These are phyloP conservation scores for Erebia aethiops DNA, from an alignment of 2,888 invertebrate genomes.

Conservation along the genomic window DNA sequence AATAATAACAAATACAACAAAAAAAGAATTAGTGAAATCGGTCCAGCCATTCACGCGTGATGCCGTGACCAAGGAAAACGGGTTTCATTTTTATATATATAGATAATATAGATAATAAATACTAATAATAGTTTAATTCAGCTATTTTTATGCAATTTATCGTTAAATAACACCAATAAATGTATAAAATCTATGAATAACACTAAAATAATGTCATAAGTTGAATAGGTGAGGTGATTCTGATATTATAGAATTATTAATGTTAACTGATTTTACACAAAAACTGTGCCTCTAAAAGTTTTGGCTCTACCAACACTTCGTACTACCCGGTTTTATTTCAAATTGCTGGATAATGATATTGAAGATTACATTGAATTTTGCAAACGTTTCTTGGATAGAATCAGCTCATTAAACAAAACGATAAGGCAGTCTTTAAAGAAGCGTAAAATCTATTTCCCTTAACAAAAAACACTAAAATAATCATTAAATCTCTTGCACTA, in stretches of 20 bases:
- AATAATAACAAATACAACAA: no score
- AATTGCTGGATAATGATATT: no score
- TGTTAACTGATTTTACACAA: constrained; percentile 6
- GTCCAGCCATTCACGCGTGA: no score
- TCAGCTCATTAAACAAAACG: constrained; percentile 2
- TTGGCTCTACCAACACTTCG: no score
- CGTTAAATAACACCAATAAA: constrained; percentile 6
- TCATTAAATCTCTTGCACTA: constrained; percentile 83
- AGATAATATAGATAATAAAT: constrained; percentile 10
- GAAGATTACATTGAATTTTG: not conserved
- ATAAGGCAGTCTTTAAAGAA: constrained; percentile 26
- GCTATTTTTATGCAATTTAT: constrained; percentile 1
- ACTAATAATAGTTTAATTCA: not conserved
- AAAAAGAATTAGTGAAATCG: no score
- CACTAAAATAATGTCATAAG: constrained; percentile 12
- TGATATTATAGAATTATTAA: not conserved
- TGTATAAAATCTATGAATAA: not conserved
- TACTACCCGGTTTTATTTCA: no score
- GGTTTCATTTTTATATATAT: no score
- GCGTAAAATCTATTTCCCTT: constrained; percentile 22
- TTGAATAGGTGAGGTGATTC: not conserved
- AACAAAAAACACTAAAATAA: constrained; percentile 18
- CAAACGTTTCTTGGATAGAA: not conserved
- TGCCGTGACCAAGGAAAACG: no score
- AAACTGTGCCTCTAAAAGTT: not conserved